Evolutionary conservation across 2,888 invertebrate genomes (phyloP).

Genomic region (Cotesia congregata): DNA sequence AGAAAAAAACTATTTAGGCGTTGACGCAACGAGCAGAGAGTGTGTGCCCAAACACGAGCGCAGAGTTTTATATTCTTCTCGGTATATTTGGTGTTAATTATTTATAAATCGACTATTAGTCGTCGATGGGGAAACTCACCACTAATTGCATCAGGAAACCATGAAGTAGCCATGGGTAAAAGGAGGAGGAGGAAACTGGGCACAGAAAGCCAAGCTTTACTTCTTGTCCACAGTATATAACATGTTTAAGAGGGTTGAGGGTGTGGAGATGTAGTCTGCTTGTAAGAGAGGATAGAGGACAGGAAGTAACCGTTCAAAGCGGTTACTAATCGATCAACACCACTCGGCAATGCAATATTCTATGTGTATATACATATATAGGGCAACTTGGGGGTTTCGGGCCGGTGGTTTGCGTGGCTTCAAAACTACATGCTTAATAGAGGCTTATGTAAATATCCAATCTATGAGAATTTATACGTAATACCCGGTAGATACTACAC

Average conservation of each 20-base stretch:
- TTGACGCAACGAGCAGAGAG: no score
- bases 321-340: conserved; percentile 50
- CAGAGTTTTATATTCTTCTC: no score
- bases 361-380: no score
- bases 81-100: no score
- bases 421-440: neutral
- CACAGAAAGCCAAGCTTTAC: neutral
- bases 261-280: neutral
- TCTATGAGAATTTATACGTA: neutral
- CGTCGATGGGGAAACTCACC: neutral
- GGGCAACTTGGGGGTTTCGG: conserved; percentile 7
- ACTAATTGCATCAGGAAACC: neutral
- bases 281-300: conserved; percentile 28
- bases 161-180: neutral
- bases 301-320: conserved; percentile 48
- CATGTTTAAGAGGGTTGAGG: neutral
- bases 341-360: conserved; percentile 47
- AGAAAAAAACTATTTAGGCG: no score
- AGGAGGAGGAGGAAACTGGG: neutral
- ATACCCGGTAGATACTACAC: neutral
- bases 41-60: no score
- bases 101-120: conserved; percentile 19
- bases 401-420: conserved; percentile 5
- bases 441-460: neutral
- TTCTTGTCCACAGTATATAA: no score